Evolutionary conservation across 2,797 vertebrate species (phyloP).

Genomic region (Myripristis jacobus): DNA sequence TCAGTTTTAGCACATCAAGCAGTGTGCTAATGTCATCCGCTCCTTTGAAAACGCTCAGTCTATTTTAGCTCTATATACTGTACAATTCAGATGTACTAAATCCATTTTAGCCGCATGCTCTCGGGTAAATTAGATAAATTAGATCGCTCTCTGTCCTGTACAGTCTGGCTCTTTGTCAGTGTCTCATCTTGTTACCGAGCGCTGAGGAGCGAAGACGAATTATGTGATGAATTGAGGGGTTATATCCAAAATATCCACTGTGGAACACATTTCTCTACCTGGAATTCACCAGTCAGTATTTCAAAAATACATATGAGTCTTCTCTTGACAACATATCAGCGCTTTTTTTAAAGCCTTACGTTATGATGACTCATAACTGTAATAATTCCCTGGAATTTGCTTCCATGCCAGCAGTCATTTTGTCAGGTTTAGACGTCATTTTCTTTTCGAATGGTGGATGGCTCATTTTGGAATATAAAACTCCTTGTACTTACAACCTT

Average conservation of each 20-base stretch:
- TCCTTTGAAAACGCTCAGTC: constrained; percentile 31
- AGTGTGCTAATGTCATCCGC: constrained; percentile 9
- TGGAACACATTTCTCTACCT: neutral
- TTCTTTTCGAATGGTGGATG: neutral
- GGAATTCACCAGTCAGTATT: constrained; percentile 21
- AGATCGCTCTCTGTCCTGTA: neutral
- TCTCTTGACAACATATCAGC: too few species aligned
- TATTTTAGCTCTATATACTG: constrained; percentile 13
- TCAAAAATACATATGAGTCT: constrained; percentile 26
- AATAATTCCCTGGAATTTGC: neutral
- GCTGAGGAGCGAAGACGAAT: constrained; percentile 18
- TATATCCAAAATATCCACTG: constrained; percentile 4
- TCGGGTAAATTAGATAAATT: constrained; percentile 33
- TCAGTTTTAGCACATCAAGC: constrained; percentile 24
- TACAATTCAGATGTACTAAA: neutral
- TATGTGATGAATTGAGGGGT: constrained; percentile 17
- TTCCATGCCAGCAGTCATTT: constrained; percentile 31
- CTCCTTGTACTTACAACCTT: neutral
- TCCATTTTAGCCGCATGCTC: neutral
- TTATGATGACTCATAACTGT: too few species aligned
- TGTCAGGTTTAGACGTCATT: constrained; percentile 32
- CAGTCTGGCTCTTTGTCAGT: constrained; percentile 20
- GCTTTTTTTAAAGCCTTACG: too few species aligned
- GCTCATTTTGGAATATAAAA: constrained; percentile 17
- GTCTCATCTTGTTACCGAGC: neutral